Evolutionary conservation across 2,888 invertebrate genomes (phyloP), one percentile per base, ranked within the genome.

Genomic region (Drosophila nr. fundita): DNA sequence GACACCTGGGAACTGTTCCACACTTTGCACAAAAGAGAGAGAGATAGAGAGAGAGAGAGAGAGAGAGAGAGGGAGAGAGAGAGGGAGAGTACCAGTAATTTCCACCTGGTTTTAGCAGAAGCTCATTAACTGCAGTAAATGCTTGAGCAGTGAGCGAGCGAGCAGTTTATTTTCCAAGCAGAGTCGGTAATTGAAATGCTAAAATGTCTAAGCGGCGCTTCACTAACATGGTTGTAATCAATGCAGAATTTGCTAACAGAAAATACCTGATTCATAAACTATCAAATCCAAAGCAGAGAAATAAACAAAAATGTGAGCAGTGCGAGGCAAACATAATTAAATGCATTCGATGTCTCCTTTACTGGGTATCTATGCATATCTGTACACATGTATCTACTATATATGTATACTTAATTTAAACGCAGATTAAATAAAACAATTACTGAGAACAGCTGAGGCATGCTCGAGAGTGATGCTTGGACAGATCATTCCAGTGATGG

Each of bases 1-100:
- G 21, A 13, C 21, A 21, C 3, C 7, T 21, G 13, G 2, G 15
- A 15, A 15, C 15, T 0, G 15, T 45, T 45, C 1, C 15, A 24
- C 13, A 24, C 3, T 21, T 21, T 15, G 0, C 24, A 24, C 15
- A 0, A 24, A 24, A 24, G 0, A 24, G 7, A 7, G 0, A 10
- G 10, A n/a, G 40, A 10, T 18, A 40, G n/a, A n/a, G n/a, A 2
- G 5, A n/a, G 10, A 0, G n/a, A 40, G 40, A 15, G n/a, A 5
- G 11, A 11, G 5, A 10, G 11, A 2, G 6, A 34, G 5, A 34
- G 5, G 15, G 13, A 34, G 36, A 38, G 7, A 18, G 18, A 18
- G 40, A 21, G 42, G 1, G 1, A 42, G 21, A 42, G 11, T 21
- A 45, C 13, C 1, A 11, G n/a, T 40, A n/a, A 11, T 40, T 40